Evolutionary conservation across 2,888 invertebrate species (phyloP), one percentile per base, ranked within the genome.

Genomic region (Ferrisia virgata): DNA sequence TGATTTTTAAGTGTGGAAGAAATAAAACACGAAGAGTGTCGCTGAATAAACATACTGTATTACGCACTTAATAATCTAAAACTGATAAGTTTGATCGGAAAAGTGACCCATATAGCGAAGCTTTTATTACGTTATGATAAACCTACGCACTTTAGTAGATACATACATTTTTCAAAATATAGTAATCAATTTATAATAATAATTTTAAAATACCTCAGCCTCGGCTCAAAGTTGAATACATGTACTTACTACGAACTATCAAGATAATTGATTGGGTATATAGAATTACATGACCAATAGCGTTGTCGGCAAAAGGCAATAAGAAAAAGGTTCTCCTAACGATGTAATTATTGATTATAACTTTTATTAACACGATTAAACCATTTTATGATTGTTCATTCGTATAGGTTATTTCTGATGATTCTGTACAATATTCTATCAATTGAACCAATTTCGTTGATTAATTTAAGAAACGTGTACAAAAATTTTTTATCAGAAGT

Each of bases 321-420:
- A 64, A 64, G 58, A 64, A 64, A 64, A 43, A 64, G 28, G 58
- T 64, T 53, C 58, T 28, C 25, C 1, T 64, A 64, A 64, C 58
- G 58, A 64, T 28, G 58, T 64, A 64, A 64, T 64, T 64, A 64
- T 64, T 64, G 25, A 64, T 64, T 64, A 64, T 64, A 64, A 64
- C 25, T 28, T 53, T 64, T 64, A 64, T 64, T 64, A 64, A 64
- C 58, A 64, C 58, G 58, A 64, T 64, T 28, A 64, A 64, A 64
- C 58, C 28, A 28, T 64, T 64, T 64, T 64, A 64, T 28, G 58
- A 64, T 64, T 28, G 58, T 64, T 28, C 11, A 13, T 28, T 47
- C n/a, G 47, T 18, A 47, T 40, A 40, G 8, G 3, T 53, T 8
- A 18, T 64, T 64, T 64, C 28, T n/a, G 28, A 64, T 9, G 28